Evolutionary conservation across 2,797 vertebrate genomes (phyloP).

Genomic region (Thunnus albacares): DNA sequence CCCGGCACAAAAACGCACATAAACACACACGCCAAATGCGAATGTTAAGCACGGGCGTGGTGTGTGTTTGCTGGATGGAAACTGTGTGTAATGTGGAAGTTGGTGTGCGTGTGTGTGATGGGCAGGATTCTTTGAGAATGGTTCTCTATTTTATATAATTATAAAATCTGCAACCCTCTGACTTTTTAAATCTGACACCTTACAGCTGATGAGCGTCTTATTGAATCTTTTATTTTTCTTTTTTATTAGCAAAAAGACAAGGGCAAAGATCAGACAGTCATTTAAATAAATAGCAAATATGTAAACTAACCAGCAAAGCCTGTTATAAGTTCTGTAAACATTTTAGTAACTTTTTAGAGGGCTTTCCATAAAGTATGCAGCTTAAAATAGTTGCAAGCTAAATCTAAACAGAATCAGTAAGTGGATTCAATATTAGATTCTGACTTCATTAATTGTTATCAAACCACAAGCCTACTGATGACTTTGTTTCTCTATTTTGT

Average conservation of each 20-base stretch:
- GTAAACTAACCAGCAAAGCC: background rate
- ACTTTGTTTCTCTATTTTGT: background rate
- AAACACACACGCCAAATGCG: background rate
- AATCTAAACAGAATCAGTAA: background rate
- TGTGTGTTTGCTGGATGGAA: slow-evolving; percentile 15
- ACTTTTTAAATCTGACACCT: slow-evolving; percentile 30
- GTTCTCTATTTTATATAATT: slow-evolving; percentile 22
- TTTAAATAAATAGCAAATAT: background rate
- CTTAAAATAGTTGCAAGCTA: background rate
- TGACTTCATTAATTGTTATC: background rate
- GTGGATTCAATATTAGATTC: background rate
- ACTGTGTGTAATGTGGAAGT: background rate
- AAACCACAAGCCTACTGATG: background rate
- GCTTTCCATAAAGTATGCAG: too few species aligned
- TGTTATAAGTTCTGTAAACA: background rate
- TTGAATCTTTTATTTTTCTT: background rate
- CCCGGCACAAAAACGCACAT: background rate
- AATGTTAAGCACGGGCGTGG: slow-evolving; percentile 14
- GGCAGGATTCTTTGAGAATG: background rate
- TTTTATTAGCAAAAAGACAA: background rate
- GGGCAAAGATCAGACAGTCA: background rate
- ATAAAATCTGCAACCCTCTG: slow-evolving; percentile 17
- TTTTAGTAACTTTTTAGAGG: too few species aligned
- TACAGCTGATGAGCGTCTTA: background rate
- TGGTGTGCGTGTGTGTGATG: background rate